These are phyloP conservation scores for Nannospalax galili DNA, from an alignment of 2,113 vertebrate genomes.

Conservation along the genomic window DNA sequence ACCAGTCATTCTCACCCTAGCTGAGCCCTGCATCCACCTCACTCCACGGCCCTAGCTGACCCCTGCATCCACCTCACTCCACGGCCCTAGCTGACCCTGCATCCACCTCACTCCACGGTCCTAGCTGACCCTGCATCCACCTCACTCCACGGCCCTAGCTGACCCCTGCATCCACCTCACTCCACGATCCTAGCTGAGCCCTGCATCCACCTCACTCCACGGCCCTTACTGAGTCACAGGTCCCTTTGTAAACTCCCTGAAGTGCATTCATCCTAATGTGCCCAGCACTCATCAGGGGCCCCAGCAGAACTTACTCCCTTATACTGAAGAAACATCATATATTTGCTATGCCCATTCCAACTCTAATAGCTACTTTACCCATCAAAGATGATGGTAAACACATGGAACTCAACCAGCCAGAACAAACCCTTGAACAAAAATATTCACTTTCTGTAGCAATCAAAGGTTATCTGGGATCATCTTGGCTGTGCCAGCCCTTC, in stretches of 20 bases:
- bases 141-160: background rate
- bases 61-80: background rate
- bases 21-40: background rate
- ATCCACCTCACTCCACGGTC: background rate
- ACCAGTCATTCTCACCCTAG: no score
- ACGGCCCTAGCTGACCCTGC: background rate
- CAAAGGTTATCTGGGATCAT: background rate
- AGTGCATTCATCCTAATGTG: background rate
- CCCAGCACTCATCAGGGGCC: background rate
- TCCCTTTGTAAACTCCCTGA: background rate
- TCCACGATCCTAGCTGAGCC: background rate
- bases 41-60: background rate
- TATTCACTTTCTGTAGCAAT: background rate
- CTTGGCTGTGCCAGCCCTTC: background rate
- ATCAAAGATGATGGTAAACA: background rate
- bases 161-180: background rate
- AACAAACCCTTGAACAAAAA: background rate
- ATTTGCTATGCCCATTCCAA: background rate
- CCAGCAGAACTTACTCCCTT: background rate
- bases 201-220: no score
- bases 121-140: background rate
- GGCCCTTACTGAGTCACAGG: no score
- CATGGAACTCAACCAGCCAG: background rate
- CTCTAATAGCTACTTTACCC: background rate
- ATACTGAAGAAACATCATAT: background rate